Evolutionary conservation across 2,113 vertebrate species (phyloP).

Genomic region (Microcebus tavaratra): DNA sequence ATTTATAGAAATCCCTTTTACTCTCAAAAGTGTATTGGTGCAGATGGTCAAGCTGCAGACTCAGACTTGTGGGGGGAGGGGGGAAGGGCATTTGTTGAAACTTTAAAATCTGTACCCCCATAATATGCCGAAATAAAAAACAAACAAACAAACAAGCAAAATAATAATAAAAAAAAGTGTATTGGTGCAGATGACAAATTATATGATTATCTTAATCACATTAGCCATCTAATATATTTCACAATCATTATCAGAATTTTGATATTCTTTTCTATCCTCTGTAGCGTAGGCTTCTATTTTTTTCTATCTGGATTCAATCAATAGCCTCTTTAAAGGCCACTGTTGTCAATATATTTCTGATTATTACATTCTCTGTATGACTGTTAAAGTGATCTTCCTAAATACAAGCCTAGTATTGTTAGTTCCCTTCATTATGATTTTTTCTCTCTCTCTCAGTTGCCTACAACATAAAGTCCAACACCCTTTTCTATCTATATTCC

Average conservation of each 20-base stretch:
- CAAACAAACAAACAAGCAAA: too few relatives aligned
- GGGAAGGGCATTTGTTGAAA: too few relatives aligned
- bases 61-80: too few relatives aligned
- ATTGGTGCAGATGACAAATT: neutral
- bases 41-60: too few relatives aligned
- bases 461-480: neutral
- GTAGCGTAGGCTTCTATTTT: neutral
- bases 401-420: neutral
- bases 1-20: neutral
- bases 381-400: neutral
- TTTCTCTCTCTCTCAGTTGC: neutral
- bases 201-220: neutral
- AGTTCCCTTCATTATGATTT: neutral
- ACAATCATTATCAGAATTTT: neutral
- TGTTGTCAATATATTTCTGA: neutral
- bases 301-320: neutral
- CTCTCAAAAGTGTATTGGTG: neutral
- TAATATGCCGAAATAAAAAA: too few relatives aligned
- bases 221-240: neutral
- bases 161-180: too few relatives aligned
- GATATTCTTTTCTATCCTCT: neutral
- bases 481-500: neutral
- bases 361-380: neutral
- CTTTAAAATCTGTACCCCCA: too few relatives aligned
- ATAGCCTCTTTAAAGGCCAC: neutral